Conservation (phyloP, 2,888 invertebrate species). For the Drosophila borborema region DNA sequence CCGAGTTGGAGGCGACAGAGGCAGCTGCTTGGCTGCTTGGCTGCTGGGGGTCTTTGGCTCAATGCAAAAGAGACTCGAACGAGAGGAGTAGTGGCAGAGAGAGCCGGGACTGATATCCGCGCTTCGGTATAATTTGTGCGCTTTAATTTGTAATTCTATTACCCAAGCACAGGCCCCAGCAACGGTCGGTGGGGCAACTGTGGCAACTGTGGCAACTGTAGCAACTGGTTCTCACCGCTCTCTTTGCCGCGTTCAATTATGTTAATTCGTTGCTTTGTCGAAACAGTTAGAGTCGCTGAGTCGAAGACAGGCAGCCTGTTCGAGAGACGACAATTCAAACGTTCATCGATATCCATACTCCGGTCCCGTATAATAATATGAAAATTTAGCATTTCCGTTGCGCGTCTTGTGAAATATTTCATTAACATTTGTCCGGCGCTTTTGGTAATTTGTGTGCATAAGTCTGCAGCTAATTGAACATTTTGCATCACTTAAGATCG, state of each 20-base stretch:
- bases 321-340: slow-evolving; percentile 42
- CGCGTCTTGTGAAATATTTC: slow-evolving; percentile 68
- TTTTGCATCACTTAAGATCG: slow-evolving; percentile 55
- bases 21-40: slow-evolving; percentile 7
- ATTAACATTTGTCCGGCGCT: slow-evolving; percentile 61
- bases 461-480: slow-evolving; percentile 55
- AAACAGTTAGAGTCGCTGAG: slow-evolving; percentile 73
- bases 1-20: slow-evolving; percentile 15
- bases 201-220: slow-evolving; percentile 52
- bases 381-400: slow-evolving; percentile 80
- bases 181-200: slow-evolving; percentile 35
- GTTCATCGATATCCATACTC: slow-evolving; percentile 55
- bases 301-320: slow-evolving; percentile 50
- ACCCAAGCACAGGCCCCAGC: slow-evolving; percentile 61
- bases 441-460: slow-evolving; percentile 74
- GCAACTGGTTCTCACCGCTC: slow-evolving; percentile 62
- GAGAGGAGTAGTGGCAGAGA: slow-evolving; percentile 1
- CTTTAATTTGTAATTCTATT: slow-evolving; percentile 81
- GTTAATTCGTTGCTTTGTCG: slow-evolving; percentile 75
- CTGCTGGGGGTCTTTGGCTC: slow-evolving; percentile 48
- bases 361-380: slow-evolving; percentile 74
- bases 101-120: slow-evolving; percentile 63
- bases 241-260: slow-evolving; percentile 72
- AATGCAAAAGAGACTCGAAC: slow-evolving; percentile 8
- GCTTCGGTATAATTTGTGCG: slow-evolving; percentile 78